Evolutionary conservation across 2,888 invertebrate species (phyloP), one percentile per base, ranked within the genome.

Genomic region (Pantelozetes paolii): DNA sequence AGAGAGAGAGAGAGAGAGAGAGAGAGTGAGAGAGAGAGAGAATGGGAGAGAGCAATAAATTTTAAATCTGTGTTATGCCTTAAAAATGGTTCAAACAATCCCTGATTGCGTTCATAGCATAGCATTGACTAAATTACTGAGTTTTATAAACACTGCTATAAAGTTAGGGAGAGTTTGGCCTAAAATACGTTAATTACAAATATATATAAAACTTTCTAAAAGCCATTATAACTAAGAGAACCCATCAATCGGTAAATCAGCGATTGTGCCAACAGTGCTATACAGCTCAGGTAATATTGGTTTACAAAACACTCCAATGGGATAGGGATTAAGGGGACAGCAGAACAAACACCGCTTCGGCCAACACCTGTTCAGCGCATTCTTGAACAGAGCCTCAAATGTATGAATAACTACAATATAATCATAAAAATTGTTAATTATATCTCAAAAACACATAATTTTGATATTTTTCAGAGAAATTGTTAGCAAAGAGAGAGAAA

Each of bases 141-240:
- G n/a, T 57, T 48, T 48, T 6, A 48, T 15, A n/a, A 48, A 9
- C 15, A 5, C 18, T 8, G 18, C 36, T 36, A 36, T 36, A 36
- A 62, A n/a, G 0, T 36, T 11, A 36, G 6, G 67, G 1, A 9
- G 32, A 18, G 67, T n/a, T 67, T 36, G n/a, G n/a, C n/a, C n/a
- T 59, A 32, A 59, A 59, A n/a, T 23, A 67, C 36, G 67, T 67
- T 67, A 67, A 67, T 67, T 67, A 40, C 40, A 40, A 67, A n/a
- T n/a, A 20, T 40, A 67, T 59, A 59, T 30, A 59, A 59, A 15
- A 8, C 5, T 57, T 57, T 62, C 42, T 20, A 36, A 23, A 67
- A 67, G 23, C 6, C 40, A 67, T 67, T 67, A 67, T 67, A 67
- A 67, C 20, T 40, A 23, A 40, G 30, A 67, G 40, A 57, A 23